Evolutionary conservation across 2,888 invertebrate genomes (phyloP).

Genomic region (Crossocerus cetratus): DNA sequence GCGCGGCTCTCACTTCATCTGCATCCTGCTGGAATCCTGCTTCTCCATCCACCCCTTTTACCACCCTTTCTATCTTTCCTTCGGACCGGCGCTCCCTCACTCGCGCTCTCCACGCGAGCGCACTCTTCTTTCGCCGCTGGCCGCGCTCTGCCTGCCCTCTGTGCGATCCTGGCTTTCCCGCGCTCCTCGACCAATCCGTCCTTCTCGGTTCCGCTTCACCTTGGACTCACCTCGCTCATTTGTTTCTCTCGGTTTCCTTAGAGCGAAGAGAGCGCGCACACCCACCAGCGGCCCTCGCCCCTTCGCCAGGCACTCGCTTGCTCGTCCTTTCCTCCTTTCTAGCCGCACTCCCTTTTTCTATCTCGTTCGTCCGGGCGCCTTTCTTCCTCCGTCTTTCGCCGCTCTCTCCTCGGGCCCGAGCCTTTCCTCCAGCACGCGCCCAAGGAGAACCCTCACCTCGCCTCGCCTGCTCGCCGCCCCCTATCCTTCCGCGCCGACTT

Average conservation of each 20-base stretch:
- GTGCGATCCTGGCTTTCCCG: slow-evolving; percentile 1
- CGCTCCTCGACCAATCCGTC: slow-evolving; percentile 28
- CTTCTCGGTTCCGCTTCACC: slow-evolving; percentile 6
- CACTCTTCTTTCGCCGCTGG: neutral
- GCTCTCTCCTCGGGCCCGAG: slow-evolving; percentile 18
- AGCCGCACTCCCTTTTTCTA: slow-evolving; percentile 1
- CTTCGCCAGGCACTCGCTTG: neutral
- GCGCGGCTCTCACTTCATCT: slow-evolving; percentile 19
- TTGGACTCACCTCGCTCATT: slow-evolving; percentile 4
- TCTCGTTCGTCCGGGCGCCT: slow-evolving; percentile 31
- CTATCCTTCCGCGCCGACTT: neutral
- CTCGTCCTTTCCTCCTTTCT: slow-evolving; percentile 3
- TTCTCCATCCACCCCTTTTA: slow-evolving; percentile 31
- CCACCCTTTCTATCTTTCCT: slow-evolving; percentile 30
- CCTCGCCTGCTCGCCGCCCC: neutral
- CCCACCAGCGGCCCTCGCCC: neutral
- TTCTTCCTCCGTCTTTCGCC: slow-evolving; percentile 33
- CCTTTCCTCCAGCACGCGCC: slow-evolving; percentile 29
- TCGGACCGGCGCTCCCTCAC: too few relatives aligned
- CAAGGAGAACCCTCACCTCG: slow-evolving; percentile 3
- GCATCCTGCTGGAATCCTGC: slow-evolving; percentile 13
- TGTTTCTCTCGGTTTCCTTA: slow-evolving; percentile 26
- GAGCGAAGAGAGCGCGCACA: slow-evolving; percentile 35
- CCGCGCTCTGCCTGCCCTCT: neutral
- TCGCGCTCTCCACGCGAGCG: neutral